Evolutionary conservation across 2,797 vertebrate species (phyloP).

Genomic region (Gorsachius magnificus): DNA sequence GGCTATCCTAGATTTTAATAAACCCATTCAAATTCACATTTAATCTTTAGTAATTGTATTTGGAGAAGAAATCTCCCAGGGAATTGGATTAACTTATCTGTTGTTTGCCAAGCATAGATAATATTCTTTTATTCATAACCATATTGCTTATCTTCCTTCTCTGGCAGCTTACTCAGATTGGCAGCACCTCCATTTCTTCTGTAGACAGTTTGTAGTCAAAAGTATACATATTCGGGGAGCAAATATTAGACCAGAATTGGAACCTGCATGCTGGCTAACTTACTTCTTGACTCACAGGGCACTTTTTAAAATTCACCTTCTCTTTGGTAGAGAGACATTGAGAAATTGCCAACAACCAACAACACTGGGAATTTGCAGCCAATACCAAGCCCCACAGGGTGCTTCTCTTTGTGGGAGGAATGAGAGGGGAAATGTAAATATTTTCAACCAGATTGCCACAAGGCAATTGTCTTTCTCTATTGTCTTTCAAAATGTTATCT

Average conservation of each 20-base stretch:
- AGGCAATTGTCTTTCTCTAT: neutral
- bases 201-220: neutral
- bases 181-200: neutral
- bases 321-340: neutral
- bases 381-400: neutral
- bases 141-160: neutral
- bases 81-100: constrained; percentile 6
- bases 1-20: neutral
- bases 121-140: constrained; percentile 3
- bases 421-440: neutral
- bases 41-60: neutral
- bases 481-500: constrained; percentile 3
- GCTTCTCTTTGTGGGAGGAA: neutral
- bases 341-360: neutral
- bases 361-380: neutral
- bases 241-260: neutral
- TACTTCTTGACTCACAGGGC: neutral
- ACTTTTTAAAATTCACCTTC: neutral
- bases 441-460: neutral
- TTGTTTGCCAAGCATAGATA: neutral
- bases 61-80: neutral
- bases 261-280: neutral
- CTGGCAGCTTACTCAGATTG: neutral
- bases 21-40: neutral
- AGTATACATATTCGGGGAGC: neutral